Percentiles rank a stretch among this genome's conserved stretches.
Evolutionary conservation across 2,888 invertebrate species (phyloP).

Genomic region (Caenorhabditis wallacei): DNA sequence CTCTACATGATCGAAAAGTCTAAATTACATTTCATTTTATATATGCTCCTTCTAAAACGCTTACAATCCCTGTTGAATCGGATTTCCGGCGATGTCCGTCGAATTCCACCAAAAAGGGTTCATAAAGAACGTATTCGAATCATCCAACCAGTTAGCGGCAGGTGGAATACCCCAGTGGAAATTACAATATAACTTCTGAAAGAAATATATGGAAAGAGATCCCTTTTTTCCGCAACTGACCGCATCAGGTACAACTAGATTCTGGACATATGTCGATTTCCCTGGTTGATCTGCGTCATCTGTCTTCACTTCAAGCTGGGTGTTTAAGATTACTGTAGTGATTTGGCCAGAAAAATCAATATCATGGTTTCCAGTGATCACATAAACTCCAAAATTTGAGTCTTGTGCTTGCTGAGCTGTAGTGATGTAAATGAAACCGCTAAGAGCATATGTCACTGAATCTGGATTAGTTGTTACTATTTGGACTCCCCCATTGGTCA

Average conservation of each 20-base stretch:
- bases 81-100: background rate
- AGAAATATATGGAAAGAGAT: background rate
- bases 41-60: background rate
- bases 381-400: slow-evolving; percentile 21
- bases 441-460: slow-evolving; percentile 13
- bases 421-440: slow-evolving; percentile 39
- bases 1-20: slow-evolving; percentile 40
- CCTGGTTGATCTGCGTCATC: slow-evolving; percentile 27
- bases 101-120: slow-evolving; percentile 2
- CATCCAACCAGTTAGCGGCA: background rate
- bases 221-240: background rate
- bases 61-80: background rate
- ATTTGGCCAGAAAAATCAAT: background rate
- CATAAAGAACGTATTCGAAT: slow-evolving; percentile 15
- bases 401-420: slow-evolving; percentile 48
- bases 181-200: background rate
- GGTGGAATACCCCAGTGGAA: slow-evolving; percentile 40
- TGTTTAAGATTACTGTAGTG: slow-evolving; percentile 39
- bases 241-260: background rate
- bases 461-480: slow-evolving; percentile 22
- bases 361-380: slow-evolving; percentile 38
- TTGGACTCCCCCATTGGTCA: slow-evolving; percentile 16
- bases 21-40: background rate
- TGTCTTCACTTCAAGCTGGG: slow-evolving; percentile 1
- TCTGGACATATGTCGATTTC: slow-evolving; percentile 20